Evolutionary conservation across 2,113 vertebrate genomes (phyloP).

Genomic region (Rhea pennata): DNA sequence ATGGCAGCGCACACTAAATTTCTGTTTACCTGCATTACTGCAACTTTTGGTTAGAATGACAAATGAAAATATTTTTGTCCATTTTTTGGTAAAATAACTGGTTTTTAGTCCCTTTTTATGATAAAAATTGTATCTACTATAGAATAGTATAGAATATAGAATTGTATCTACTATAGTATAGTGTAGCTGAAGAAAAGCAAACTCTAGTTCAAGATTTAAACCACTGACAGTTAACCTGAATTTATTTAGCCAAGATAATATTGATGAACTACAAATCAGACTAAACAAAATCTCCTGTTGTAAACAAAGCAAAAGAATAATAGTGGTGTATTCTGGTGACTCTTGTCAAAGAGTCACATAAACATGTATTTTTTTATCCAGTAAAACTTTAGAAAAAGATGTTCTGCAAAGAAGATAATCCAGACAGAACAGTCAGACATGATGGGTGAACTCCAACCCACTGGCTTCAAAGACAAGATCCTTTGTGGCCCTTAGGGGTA

Average conservation of each 20-base stretch:
- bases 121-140: not conserved
- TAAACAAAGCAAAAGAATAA: constrained; percentile 5
- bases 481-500: not conserved
- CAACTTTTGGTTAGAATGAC: not conserved
- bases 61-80: not conserved
- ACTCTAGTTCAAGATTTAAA: not conserved
- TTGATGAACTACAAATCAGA: not conserved
- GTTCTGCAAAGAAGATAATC: not conserved
- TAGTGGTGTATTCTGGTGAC: not conserved
- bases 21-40: not conserved
- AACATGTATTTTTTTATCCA: not conserved
- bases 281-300: not conserved
- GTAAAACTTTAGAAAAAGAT: not conserved
- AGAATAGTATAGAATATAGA: not conserved
- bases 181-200: not conserved
- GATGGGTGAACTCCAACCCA: not conserved
- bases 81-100: not conserved
- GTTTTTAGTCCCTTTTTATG: not conserved
- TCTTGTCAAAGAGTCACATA: not conserved
- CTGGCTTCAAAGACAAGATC: not conserved
- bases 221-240: not conserved
- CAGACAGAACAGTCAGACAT: not conserved
- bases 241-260: not conserved
- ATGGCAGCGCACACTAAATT: not conserved
- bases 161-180: not conserved